phyloP scores from a whole-genome alignment of 2,888 invertebrate species.

The Tenodera sinensis region DNA sequence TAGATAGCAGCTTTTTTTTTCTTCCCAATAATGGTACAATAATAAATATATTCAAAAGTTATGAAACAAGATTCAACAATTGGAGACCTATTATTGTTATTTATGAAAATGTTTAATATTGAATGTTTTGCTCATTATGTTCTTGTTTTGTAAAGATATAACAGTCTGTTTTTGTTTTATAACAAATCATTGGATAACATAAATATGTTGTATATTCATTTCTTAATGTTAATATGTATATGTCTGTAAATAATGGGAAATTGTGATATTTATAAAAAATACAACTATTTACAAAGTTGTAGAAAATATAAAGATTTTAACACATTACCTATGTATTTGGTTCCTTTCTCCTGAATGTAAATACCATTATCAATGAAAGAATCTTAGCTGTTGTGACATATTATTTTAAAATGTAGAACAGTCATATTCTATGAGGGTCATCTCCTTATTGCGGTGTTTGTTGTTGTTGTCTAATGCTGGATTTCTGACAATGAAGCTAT shows the following conservation, averaged over 20 bases:
- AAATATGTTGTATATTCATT: background rate
- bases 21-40: no score
- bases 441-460: no score
- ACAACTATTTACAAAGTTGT: background rate
- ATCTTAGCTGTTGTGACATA: no score
- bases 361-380: background rate
- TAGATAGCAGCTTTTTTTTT: no score
- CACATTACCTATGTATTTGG: background rate
- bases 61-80: background rate
- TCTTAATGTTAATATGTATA: background rate
- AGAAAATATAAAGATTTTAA: background rate
- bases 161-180: background rate
- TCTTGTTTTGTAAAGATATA: background rate
- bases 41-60: no score
- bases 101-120: background rate
- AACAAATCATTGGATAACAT: background rate
- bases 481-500: no score
- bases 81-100: background rate
- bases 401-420: no score
- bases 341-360: background rate
- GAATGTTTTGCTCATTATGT: background rate
- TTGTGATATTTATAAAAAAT: background rate
- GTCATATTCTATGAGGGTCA: no score
- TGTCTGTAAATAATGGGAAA: background rate
- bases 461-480: no score